Percentiles rank a stretch among this genome's conserved stretches.
These are phyloP conservation scores for Noctua comes DNA, from an alignment of 2,888 invertebrate genomes.

Conservation along the genomic window DNA sequence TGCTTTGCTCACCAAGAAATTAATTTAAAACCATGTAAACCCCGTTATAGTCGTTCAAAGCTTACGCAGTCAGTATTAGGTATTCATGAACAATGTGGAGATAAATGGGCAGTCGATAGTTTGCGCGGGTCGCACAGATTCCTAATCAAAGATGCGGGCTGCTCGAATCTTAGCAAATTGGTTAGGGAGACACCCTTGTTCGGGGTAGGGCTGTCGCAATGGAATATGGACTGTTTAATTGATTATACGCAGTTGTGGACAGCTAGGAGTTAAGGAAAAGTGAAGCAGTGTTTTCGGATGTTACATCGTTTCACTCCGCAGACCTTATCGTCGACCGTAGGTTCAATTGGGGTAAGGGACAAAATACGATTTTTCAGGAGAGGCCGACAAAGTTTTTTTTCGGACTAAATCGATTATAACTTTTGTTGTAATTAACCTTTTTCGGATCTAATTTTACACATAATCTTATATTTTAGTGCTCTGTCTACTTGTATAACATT, in stretches of 20 bases:
- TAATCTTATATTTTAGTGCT: too few species aligned
- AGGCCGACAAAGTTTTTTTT: too few species aligned
- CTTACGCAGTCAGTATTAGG: conserved; percentile 40
- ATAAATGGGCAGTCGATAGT: conserved; percentile 79
- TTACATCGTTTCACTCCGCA: background rate
- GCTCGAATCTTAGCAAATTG: conserved; percentile 89
- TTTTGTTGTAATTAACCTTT: too few species aligned
- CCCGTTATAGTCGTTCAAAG: conserved; percentile 18
- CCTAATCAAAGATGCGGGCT: conserved; percentile 90
- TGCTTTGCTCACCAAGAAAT: background rate
- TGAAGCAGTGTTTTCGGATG: background rate
- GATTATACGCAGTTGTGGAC: background rate
- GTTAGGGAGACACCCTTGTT: conserved; percentile 81
- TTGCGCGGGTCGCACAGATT: conserved; percentile 75
- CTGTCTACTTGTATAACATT: too few species aligned
- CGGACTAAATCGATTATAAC: too few species aligned
- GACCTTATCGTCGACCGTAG: too few species aligned
- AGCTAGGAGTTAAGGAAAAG: background rate
- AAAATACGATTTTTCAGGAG: too few species aligned
- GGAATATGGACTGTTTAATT: background rate
- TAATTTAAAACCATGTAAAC: conserved; percentile 33
- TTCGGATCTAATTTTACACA: too few species aligned
- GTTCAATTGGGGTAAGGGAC: too few species aligned
- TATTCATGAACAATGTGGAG: conserved; percentile 68
- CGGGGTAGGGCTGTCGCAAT: conserved; percentile 77